Base-by-base conservation (phyloP, 2,888 invertebrate species). In the Plagodis pulveraria region DNA sequence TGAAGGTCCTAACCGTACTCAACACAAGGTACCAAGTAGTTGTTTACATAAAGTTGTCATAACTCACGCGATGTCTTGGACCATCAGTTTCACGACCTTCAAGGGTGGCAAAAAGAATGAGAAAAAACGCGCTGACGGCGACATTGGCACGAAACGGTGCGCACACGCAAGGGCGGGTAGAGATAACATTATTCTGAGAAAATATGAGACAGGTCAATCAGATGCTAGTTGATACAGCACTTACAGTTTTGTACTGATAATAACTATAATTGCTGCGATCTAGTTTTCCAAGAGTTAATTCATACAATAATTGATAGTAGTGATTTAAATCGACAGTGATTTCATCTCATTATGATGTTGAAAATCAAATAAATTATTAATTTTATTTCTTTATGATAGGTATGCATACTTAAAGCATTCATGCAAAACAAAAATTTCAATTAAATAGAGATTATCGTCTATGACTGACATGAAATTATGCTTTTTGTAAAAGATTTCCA, bases 81-180 rank as follows among this genome's bases (percentile, higher is more conserved):
- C 74, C 80, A 87, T 85, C 84, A 83, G 76, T 78, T 77, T 84
- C 83, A 73, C 75, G 80, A 81, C 91, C 89, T 91, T 89, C 84
- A 74, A 77, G 82, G 86, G 85, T 84, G 75, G 78, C 77, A 84
- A 83, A 89, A 88, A 88, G 22, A 87, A 83, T 77, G 46, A 66
- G 63, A 75, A 80, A 78, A 80, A 83, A 79, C 77, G 76, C 76
- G 74, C 82, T 72, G 67, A 73, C 81, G 73, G 72, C 77, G 91
- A 90, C 92, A 90, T 90, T 91, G 89, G 83, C 89, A 89, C 86
- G 85, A 78, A 85, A 76, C 73, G 79, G 64, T 78, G 84, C 85
- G 88, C 87, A 73, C 91, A 90, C 91, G 91, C 91, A 87, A 89
- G 86, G 84, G 84, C 85, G 80, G 75, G 69, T 81, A 77, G 67